These are phyloP conservation scores for Oxycera nigricornis DNA, from an alignment of 2,888 invertebrate genomes.

Conservation along the genomic window DNA sequence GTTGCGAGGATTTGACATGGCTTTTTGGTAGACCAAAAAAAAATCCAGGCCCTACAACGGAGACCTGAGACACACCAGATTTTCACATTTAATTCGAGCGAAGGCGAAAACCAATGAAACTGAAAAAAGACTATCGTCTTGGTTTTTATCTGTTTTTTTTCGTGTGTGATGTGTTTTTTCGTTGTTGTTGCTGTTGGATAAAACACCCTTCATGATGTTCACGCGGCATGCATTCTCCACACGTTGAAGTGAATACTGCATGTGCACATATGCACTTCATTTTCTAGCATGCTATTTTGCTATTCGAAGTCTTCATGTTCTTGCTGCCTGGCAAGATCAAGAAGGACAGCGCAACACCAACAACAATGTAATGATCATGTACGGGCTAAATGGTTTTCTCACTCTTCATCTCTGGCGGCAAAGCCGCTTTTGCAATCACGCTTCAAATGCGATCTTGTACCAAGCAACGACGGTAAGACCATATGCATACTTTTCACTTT, in stretches of 20 bases:
- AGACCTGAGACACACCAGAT: slow-evolving; percentile 25
- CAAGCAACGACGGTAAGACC: not conserved
- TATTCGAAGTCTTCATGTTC: not conserved
- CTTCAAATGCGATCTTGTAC: not conserved
- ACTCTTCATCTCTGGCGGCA: slow-evolving; percentile 17
- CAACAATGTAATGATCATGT: slow-evolving; percentile 20
- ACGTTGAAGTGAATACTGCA: not conserved
- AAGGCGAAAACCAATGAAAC: not conserved
- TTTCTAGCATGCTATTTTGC: not conserved
- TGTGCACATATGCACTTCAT: slow-evolving; percentile 19
- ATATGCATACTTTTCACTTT: slow-evolving; percentile 23
- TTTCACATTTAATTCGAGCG: not conserved
- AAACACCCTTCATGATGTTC: not conserved
- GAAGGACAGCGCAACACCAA: not conserved
- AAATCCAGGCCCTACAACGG: not conserved
- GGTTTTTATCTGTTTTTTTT: not conserved
- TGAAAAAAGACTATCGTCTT: not conserved
- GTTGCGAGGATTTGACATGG: not conserved
- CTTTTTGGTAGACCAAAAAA: not conserved
- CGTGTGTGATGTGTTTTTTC: slow-evolving; percentile 6
- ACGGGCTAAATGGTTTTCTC: slow-evolving; percentile 28
- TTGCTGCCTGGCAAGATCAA: not conserved
- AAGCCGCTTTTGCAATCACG: slow-evolving; percentile 19
- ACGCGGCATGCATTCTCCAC: slow-evolving; percentile 28
- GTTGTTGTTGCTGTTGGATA: not conserved